Evolutionary conservation across 2,888 invertebrate species (phyloP).

Genomic region (Drosophila phalerata): DNA sequence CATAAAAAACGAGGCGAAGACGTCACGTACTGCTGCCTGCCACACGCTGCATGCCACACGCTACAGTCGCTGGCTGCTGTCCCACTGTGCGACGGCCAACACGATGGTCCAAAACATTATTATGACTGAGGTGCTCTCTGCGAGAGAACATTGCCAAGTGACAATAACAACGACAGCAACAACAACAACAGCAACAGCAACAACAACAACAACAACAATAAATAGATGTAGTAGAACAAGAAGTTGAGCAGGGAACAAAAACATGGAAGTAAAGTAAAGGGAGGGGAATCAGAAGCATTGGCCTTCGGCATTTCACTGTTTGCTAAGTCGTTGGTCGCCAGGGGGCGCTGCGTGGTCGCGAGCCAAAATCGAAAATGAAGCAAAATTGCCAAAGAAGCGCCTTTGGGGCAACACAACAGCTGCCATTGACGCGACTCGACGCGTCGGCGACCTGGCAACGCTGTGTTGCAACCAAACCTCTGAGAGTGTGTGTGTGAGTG

Average conservation of each 20-base stretch:
- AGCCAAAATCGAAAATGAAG: constrained; percentile 66
- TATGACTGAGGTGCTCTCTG: constrained; percentile 32
- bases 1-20: constrained; percentile 71
- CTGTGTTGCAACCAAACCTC: background rate
- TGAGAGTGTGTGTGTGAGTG: constrained; percentile 5
- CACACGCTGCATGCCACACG: background rate
- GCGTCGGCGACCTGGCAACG: background rate
- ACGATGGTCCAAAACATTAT: constrained; percentile 35
- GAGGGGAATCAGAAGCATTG: background rate
- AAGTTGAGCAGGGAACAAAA: background rate
- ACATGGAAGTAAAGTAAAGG: too few species aligned
- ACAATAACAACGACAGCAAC: constrained; percentile 32
- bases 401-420: constrained; percentile 51
- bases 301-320: constrained; percentile 36
- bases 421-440: constrained; percentile 30
- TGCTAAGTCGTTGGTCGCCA: constrained; percentile 59
- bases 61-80: constrained; percentile 5
- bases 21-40: constrained; percentile 34
- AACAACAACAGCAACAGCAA: too few species aligned
- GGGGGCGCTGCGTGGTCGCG: constrained; percentile 41
- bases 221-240: background rate
- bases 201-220: background rate
- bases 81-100: constrained; percentile 15
- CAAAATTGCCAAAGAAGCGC: constrained; percentile 70
- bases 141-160: constrained; percentile 33